Percentiles rank a stretch among this genome's conserved stretches.
Conservation (phyloP, 2,888 invertebrate genomes). For the Monopis laevigella region DNA sequence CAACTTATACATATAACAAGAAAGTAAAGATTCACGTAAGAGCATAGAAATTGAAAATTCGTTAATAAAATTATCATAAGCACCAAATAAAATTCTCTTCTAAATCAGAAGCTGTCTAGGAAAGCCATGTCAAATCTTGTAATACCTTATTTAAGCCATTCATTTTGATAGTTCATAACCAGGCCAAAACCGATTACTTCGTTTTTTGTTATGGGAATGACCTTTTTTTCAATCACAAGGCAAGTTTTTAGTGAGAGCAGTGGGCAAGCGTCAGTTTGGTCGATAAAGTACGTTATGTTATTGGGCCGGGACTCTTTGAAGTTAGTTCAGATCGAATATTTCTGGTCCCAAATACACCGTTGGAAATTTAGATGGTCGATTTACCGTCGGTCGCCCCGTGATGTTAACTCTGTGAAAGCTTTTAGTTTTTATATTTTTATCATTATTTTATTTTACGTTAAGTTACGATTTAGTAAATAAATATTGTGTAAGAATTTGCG, state of each 20-base stretch:
- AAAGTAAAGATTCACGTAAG: too few species aligned
- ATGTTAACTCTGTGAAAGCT: too few species aligned
- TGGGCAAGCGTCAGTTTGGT: constrained; percentile 31
- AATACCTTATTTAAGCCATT: background rate
- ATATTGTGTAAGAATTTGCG: too few species aligned
- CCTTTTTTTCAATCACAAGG: constrained; percentile 51
- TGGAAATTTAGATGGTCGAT: background rate
- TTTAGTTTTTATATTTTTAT: too few species aligned
- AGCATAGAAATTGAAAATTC: too few species aligned
- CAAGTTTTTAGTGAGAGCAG: constrained; percentile 42
- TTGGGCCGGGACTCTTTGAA: constrained; percentile 54
- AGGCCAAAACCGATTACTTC: constrained; percentile 9
- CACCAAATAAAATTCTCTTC: constrained; percentile 2
- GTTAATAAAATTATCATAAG: constrained; percentile 6
- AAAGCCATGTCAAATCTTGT: constrained; percentile 4
- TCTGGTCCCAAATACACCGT: background rate
- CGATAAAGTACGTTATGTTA: constrained; percentile 59
- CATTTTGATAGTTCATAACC: constrained; percentile 10
- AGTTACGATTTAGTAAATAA: too few species aligned
- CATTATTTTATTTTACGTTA: too few species aligned
- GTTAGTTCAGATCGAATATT: constrained; percentile 13
- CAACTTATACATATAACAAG: too few species aligned
- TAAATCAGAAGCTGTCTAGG: background rate
- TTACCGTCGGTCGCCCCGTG: too few species aligned
- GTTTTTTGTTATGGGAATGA: constrained; percentile 49